Base-by-base conservation (phyloP, 2,797 vertebrate genomes). In the Craterocephalus amniculus region DNA sequence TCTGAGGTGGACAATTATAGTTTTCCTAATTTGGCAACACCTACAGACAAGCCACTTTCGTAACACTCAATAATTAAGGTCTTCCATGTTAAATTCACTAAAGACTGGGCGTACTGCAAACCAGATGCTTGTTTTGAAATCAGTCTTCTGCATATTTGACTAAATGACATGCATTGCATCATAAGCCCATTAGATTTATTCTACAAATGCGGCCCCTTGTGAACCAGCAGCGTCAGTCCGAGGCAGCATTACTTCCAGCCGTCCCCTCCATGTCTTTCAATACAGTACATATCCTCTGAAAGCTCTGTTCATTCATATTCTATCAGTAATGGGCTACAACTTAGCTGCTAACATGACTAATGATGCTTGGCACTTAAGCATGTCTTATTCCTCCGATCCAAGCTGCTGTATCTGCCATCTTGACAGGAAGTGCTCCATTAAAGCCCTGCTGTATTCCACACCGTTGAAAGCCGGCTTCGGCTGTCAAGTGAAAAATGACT, bases 401-500 rank as follows among this genome's bases (percentile, higher is more conserved):
- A 61, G 67, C 62, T 48, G 76, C 70, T 71, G 71, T 85, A 88
- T 89, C 87, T 79, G 61, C 85, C 82, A 92, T 92, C 87, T 83
- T 79, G 62, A 89, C 83, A 88, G 91, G 89, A 93, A 90, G 77
- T 20, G 64, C 85, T 81, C 90, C 87, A 91, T 92, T 93, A 92
- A 81, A 71, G 78, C 78, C 55, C 84, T 36, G 75, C 84, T 55
- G 69, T 80, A 81, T 85, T 84, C 81, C 60, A 20, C 86, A 81
- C 76, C 72, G 77, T 76, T 88, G 87, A 88, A 79, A 83, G 85
- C 35, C 77, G 66, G 84, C 87, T 89, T 92, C 92, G 89, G 90
- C 93, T 88, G 87, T 74, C 54, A 80, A 78, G 87, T 88, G 84
- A 90, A 92, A 91, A 85, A 89, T 91, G 90, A 94, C 87, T 86